phyloP scores from a whole-genome alignment of 2,888 invertebrate species.

The Beris chalybata region DNA sequence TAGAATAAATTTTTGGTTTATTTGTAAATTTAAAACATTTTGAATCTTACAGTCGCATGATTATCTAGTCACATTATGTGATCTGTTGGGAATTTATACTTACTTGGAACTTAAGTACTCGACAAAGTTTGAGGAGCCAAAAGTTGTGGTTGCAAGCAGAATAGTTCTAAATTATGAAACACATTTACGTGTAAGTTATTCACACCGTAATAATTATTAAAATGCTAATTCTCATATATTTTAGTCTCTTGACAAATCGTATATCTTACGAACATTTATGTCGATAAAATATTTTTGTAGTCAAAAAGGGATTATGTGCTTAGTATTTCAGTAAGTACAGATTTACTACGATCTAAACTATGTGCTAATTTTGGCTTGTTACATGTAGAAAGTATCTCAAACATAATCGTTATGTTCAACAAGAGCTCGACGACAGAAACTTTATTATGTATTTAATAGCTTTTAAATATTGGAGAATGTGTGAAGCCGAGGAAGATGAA shows the following conservation, averaged over 20 bases:
- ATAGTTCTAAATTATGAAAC: conserved; percentile 28
- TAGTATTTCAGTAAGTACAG: conserved; percentile 27
- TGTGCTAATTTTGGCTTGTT: conserved; percentile 2
- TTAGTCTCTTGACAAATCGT: conserved; percentile 5
- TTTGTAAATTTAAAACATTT: neutral
- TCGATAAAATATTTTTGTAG: conserved; percentile 9
- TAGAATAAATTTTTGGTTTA: neutral
- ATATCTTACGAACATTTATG: conserved; percentile 18
- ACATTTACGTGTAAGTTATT: conserved; percentile 21
- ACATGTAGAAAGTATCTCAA: conserved; percentile 32
- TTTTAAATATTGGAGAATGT: conserved; percentile 20
- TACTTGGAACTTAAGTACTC: conserved; percentile 29
- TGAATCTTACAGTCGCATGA: conserved; percentile 12
- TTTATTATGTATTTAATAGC: conserved; percentile 28
- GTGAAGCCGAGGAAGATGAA: conserved; percentile 25
- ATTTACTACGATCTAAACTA: neutral
- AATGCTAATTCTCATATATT: conserved; percentile 5
- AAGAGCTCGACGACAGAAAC: conserved; percentile 9
- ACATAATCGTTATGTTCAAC: neutral
- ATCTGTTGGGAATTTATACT: conserved; percentile 23
- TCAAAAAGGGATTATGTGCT: conserved; percentile 20
- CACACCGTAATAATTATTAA: neutral
- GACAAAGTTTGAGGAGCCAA: conserved; percentile 27
- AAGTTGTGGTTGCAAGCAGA: conserved; percentile 12
- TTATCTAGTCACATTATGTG: conserved; percentile 19